These are phyloP conservation scores for Engystomops pustulosus DNA, from an alignment of 2,113 vertebrate species.

Conservation along the genomic window DNA sequence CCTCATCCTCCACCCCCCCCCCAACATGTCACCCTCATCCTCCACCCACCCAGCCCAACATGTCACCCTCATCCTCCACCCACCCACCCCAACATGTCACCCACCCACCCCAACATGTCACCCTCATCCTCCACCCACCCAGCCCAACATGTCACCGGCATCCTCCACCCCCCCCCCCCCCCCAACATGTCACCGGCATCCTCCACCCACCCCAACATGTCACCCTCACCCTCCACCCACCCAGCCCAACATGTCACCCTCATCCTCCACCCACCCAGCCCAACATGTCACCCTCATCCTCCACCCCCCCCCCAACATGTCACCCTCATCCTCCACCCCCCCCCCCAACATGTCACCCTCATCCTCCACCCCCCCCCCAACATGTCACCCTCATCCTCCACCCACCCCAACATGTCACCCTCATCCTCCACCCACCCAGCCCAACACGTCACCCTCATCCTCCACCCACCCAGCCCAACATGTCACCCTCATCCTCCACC, in stretches of 20 bases:
- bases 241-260: background rate
- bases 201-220: background rate
- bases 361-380: no score
- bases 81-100: background rate
- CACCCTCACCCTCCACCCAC: no score
- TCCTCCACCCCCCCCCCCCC: no score
- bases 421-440: no score
- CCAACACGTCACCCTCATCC: no score
- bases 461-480: background rate
- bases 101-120: background rate
- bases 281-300: no score
- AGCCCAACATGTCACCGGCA: background rate
- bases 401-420: background rate
- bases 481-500: background rate
- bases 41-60: background rate
- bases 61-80: no score
- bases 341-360: background rate
- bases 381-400: no score
- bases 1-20: background rate
- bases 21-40: background rate
- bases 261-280: no score
- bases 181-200: background rate
- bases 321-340: background rate
- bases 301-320: no score
- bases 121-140: no score